Conservation (phyloP, 2,797 vertebrate genomes). For the Gorsachius magnificus region DNA sequence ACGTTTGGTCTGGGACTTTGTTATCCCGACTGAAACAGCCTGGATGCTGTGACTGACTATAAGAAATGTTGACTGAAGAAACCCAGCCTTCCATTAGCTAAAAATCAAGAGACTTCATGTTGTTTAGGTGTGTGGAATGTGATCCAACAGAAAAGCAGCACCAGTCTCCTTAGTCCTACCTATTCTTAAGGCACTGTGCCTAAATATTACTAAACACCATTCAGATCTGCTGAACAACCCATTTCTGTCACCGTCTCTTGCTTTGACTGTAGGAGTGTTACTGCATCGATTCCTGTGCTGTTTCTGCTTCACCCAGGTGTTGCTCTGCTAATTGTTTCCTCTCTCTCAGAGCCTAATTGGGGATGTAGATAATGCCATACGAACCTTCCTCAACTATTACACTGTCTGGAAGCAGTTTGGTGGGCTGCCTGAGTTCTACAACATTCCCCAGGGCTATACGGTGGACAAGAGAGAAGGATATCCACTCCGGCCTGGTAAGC, state of each 20-base stretch:
- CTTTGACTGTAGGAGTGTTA: not conserved
- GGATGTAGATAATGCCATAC: conserved; percentile 88
- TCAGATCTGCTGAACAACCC: not conserved
- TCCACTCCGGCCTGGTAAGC: conserved; percentile 91
- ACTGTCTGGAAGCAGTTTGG: conserved; percentile 98
- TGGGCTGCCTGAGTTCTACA: conserved; percentile 97
- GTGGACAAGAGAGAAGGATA: conserved; percentile 98
- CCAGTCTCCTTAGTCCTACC: not conserved
- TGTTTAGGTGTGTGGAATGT: not conserved
- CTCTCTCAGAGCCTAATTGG: conserved; percentile 87
- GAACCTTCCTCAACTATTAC: conserved; percentile 96
- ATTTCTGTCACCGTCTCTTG: not conserved
- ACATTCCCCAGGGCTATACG: conserved; percentile 95
- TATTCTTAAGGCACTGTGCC: not conserved
- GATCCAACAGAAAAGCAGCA: not conserved
- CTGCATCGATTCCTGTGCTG: not conserved
- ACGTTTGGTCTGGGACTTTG: not conserved
- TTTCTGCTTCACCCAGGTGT: not conserved
- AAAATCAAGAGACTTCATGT: not conserved
- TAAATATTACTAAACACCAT: not conserved
- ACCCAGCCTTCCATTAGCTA: not conserved
- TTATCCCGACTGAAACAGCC: not conserved
- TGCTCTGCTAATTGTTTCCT: not conserved
- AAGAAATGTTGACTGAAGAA: not conserved
- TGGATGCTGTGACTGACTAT: not conserved